These are phyloP conservation scores for Platycnemis pennipes DNA, from an alignment of 2,888 invertebrate genomes.

Conservation along the genomic window DNA sequence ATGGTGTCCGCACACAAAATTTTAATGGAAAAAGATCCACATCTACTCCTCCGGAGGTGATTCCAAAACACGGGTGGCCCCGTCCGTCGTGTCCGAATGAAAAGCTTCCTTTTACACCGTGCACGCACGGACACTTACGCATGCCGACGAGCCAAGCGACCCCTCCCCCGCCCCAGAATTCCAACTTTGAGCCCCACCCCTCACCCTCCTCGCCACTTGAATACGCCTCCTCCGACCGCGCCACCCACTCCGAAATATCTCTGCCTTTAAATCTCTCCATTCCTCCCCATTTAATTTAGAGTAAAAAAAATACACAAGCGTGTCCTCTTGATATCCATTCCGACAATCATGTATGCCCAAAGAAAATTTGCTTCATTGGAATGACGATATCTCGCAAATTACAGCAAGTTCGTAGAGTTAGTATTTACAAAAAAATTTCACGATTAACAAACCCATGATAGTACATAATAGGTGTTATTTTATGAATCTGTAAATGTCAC, in stretches of 20 bases:
- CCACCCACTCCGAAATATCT: constrained; percentile 25
- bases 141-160: neutral
- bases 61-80: constrained; percentile 24
- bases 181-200: neutral
- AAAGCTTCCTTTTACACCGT: neutral
- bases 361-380: neutral
- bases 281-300: neutral
- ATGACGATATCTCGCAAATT: neutral
- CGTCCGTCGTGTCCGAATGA: constrained; percentile 9
- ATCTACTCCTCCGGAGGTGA: constrained; percentile 38
- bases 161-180: neutral
- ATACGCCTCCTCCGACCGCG: neutral
- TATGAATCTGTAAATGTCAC: no score
- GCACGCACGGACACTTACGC: neutral
- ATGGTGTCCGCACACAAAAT: constrained; percentile 62
- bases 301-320: neutral
- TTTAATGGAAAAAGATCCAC: constrained; percentile 53
- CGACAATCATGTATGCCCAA: neutral
- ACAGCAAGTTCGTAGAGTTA: neutral
- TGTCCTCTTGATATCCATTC: neutral
- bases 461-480: no score
- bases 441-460: no score
- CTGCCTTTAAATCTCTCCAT: constrained; percentile 30
- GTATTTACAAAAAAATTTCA: no score
- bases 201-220: neutral